Base-by-base conservation (phyloP, 2,797 vertebrate genomes). In the Chelon auratus region DNA sequence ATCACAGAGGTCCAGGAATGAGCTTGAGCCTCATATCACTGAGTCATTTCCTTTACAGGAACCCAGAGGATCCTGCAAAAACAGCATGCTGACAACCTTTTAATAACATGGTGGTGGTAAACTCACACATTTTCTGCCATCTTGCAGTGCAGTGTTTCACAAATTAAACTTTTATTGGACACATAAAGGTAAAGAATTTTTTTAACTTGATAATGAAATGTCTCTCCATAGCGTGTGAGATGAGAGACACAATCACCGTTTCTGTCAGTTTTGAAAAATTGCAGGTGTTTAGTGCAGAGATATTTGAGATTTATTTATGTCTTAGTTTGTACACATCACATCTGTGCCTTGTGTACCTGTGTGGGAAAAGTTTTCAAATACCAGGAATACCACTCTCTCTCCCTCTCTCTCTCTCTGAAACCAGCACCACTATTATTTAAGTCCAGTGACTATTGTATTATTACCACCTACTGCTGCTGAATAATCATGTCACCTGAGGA, bases 31-130 rank as follows among this genome's bases (percentile, higher is more conserved):
- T 80, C 80, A 73, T 91, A 90, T 88, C 86, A 87, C 91, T 88
- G 90, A 94, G 81, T 94, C 93, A 95, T 91, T 93, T 95, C 93
- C 93, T 82, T 80, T 55, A 86, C 92, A 93, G 94, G 92, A 94
- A 94, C 89, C 84, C 71, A 79, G 78, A 84, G 72, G 80, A 91
- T 91, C 87, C 88, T 91, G 87, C 85, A 90, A 85, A 91, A 94
- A 91, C 88, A 91, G 80, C 68, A 72, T 62, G 79, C 85, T 92
- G 83, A 87, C 85, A 84, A 62, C 54, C 63, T 72, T 77, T 83
- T 82, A 85, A 72, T 87, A 89, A 90, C 80, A 86, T 50, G 37
- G 59, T 72, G 55, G 62, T 58, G 71, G 80, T 78, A 50, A 70
- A 50, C 66, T 66, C 62, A 62, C 62, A 5, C 64, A 20, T 77